Base-by-base conservation (phyloP, 2,888 invertebrate species). In the Pterostichus madidus region DNA sequence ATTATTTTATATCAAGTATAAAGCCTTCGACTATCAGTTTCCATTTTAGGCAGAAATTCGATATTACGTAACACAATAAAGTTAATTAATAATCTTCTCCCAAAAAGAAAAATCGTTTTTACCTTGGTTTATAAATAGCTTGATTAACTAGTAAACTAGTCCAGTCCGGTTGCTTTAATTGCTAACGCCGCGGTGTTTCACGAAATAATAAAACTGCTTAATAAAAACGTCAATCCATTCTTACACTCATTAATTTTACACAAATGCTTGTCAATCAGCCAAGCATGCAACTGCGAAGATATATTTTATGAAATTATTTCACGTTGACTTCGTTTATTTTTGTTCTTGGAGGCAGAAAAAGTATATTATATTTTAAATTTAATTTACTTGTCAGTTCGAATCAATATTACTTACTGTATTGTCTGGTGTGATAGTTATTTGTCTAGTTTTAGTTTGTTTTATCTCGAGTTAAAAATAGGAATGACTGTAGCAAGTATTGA, bases 101-200 rank as follows among this genome's bases (percentile, higher is more conserved):
- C 4, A 49, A 49, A 49, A 49, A 49, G 49, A 13, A 49, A 49
- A 49, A 49, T 13, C 49, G 49, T 49, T 49, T 49, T 49, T 49
- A 49, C 49, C 49, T 49, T 49, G 49, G 49, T n/a, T 49, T 49
- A 49, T 49, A 49, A 49, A 49, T 49, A 49, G 49, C 49, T 49
- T 49, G 49, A 49, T 49, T 49, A 49, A 49, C 49, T 49, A 49
- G 49, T 49, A 49, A 49, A 49, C 49, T 49, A 49, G 49, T 49
- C 49, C 49, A 49, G 49, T 49, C 49, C 49, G 49, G 49, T 49
- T 49, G 49, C 49, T 49, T 49, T 49, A 49, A 49, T 49, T 49
- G 49, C 49, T 13, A 49, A 49, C 49, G 49, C 49, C 49, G 49
- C 49, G n/a, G 49, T 49, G 49, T 49, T 49, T 49, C 49, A 49